Base-by-base conservation (phyloP, 1,140 invertebrate species). In the Vollenhovia emeryi region DNA sequence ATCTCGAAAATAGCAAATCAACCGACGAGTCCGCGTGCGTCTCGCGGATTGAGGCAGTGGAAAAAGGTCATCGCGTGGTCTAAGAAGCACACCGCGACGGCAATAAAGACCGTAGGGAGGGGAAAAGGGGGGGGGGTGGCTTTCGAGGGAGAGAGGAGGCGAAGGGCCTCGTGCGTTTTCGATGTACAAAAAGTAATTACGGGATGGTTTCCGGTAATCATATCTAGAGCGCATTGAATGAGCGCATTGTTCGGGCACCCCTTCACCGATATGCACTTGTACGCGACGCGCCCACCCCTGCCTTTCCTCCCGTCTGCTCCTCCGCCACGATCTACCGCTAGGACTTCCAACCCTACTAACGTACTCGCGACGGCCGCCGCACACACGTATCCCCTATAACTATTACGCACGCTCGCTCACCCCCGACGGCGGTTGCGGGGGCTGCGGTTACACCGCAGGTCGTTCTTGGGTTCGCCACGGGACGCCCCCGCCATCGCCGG, bases 161-260 rank as follows among this genome's bases (percentile, higher is more conserved):
- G 87, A 85, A 71, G 80, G 85, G 87, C 62, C 82, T 88, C 75
- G 27, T 89, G 74, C 89, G 86, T 89, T 92, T 93, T 91, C 90
- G 86, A 92, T 90, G 92, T 93, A 94, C 92, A 94, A 94, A 94
- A 94, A 94, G 93, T 94, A 94, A 94, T 94, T 94, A 94, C 92
- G 92, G 93, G 94, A 94, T 94, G 93, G 93, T 94, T 94, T 94
- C 94, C 94, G 94, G 94, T 94, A 94, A 94, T 94, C 93, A 94
- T 94, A 94, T 94, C 93, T 94, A 92, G 93, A 93, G 91, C 92
- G 93, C 91, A 94, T 94, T 94, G 94, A 94, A 94, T 92, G 93
- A 94, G 92, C 91, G 93, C 93, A 94, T 94, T 94, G 93, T 94
- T 94, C 93, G 91, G 86, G 87, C 92, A 93, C 93, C 94, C 93